Conservation (phyloP, 2,797 vertebrate species). For the Esox lucius region DNA sequence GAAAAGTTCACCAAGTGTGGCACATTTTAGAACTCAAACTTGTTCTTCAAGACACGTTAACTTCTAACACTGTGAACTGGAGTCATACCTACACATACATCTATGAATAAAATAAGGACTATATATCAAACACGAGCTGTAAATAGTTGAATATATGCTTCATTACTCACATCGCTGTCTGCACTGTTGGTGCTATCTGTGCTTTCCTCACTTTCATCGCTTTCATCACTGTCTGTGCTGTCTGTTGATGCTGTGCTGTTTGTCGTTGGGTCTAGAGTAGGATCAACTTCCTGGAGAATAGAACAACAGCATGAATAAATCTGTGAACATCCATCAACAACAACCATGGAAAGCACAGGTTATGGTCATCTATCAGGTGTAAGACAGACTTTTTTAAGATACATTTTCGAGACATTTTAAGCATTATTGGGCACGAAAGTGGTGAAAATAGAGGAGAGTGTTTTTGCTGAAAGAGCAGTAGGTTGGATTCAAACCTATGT, state of each 20-base stretch:
- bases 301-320: neutral
- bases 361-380: neutral
- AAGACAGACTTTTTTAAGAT: neutral
- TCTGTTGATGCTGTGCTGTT: conserved; percentile 39
- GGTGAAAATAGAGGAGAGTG: no score
- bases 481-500: no score
- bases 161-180: conserved; percentile 53
- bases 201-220: conserved; percentile 46
- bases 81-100: neutral
- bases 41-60: no score
- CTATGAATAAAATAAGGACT: neutral
- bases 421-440: neutral
- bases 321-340: neutral
- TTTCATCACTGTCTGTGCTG: conserved; percentile 33
- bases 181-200: conserved; percentile 28
- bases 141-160: neutral
- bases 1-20: no score
- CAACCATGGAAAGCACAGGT: neutral
- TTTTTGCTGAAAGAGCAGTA: no score
- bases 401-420: neutral
- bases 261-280: conserved; percentile 14
- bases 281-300: conserved; percentile 14
- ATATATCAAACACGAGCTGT: neutral
- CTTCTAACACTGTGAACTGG: neutral
- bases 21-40: no score